Conservation (phyloP, 2,113 vertebrate species). For the Choloepus hoffmanni region DNA sequence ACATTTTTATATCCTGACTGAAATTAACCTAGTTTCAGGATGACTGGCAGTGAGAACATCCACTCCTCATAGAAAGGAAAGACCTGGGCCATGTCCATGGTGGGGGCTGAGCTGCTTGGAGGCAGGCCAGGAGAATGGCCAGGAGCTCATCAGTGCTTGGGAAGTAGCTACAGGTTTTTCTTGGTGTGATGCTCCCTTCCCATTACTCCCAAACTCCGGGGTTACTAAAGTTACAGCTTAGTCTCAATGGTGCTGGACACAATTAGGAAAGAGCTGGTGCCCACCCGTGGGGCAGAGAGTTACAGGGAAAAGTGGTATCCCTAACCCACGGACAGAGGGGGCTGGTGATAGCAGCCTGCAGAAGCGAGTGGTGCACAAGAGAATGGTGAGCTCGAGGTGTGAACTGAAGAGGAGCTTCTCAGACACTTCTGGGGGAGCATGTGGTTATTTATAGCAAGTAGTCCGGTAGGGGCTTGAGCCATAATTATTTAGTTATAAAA, state of each 20-base stretch:
- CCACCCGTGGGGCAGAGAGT: not conserved
- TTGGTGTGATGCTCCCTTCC: not conserved
- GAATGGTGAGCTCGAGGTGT: not conserved
- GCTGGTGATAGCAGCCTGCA: not conserved
- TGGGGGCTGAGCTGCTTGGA: not conserved
- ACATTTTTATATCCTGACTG: not conserved
- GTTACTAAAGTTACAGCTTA: not conserved
- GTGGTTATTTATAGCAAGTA: not conserved
- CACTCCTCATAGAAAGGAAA: not conserved
- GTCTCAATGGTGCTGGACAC: not conserved
- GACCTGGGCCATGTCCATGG: not conserved
- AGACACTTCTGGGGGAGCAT: not conserved
- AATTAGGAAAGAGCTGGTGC: not conserved
- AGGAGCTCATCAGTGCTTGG: not conserved
- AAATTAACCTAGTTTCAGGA: not conserved
- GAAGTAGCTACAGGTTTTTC: not conserved
- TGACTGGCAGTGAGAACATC: not conserved
- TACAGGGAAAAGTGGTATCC: not conserved
- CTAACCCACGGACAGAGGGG: not conserved
- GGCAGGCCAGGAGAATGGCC: not conserved
- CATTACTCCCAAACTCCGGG: not conserved
- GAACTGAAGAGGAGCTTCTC: not conserved
- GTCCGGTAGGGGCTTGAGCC: not conserved
- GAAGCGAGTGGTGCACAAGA: not conserved
- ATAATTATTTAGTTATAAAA: conserved; percentile 5